Conservation (phyloP, 2,888 invertebrate species). For the Crematogaster levior region DNA sequence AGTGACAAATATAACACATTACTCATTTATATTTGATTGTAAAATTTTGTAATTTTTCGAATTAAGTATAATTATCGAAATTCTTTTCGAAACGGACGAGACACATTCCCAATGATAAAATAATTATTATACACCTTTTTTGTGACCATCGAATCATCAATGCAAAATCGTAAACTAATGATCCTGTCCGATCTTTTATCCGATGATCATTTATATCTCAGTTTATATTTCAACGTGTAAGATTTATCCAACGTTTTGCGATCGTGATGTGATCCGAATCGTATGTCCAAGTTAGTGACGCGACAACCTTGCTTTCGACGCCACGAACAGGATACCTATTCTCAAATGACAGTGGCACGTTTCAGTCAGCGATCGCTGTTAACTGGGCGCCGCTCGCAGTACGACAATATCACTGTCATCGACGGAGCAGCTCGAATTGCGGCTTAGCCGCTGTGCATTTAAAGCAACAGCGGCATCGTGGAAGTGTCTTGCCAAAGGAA, state of each 20-base stretch:
- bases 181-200: background rate
- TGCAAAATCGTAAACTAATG: background rate
- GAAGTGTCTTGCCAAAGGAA: constrained; percentile 71
- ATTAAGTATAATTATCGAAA: background rate
- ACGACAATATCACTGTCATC: constrained; percentile 75
- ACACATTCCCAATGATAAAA: background rate
- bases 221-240: background rate
- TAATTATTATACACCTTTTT: background rate
- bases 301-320: constrained; percentile 10
- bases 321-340: constrained; percentile 58
- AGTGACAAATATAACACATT: background rate
- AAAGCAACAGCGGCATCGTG: constrained; percentile 58
- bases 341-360: constrained; percentile 67
- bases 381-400: constrained; percentile 59
- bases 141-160: background rate
- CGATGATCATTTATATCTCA: background rate
- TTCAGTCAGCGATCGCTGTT: constrained; percentile 73
- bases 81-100: background rate
- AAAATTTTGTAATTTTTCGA: background rate
- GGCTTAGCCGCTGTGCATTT: constrained; percentile 47
- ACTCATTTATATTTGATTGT: background rate
- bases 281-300: background rate
- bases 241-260: background rate
- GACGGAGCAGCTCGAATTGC: constrained; percentile 51
- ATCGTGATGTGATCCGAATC: constrained; percentile 26